Conservation (phyloP, 2,888 invertebrate species). For the Spialia ferax region DNA sequence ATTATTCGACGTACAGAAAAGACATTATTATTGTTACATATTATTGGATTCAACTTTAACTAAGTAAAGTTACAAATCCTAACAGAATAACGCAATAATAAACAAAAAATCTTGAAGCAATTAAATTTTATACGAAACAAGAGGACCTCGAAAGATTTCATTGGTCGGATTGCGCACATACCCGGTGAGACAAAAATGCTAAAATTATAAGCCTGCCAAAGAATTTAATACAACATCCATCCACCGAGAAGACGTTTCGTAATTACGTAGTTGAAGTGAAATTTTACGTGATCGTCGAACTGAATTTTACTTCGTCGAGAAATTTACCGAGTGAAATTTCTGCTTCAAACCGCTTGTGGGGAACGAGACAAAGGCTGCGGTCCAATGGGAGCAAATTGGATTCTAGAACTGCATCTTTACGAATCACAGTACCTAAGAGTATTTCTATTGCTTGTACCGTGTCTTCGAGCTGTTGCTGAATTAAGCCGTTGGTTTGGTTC, state of each 20-base stretch:
- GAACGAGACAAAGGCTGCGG: constrained; percentile 50
- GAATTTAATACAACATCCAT: constrained; percentile 69
- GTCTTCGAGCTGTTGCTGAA: not conserved
- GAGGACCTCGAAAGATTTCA: not conserved
- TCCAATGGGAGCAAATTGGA: constrained; percentile 66
- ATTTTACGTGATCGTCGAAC: constrained; percentile 52
- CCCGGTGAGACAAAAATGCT: constrained; percentile 34
- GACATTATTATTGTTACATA: too few species aligned
- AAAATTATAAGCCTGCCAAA: constrained; percentile 53
- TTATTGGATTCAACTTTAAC: too few species aligned
- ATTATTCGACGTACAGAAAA: too few species aligned
- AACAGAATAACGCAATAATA: too few species aligned
- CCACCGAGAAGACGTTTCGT: constrained; percentile 53
- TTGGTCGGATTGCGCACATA: constrained; percentile 11
- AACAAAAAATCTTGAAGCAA: too few species aligned
- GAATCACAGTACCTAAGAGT: constrained; percentile 35
- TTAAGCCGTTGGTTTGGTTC: not conserved
- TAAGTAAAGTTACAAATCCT: too few species aligned
- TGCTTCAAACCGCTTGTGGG: constrained; percentile 44
- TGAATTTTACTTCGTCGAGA: constrained; percentile 49
- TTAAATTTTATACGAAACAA: constrained; percentile 2
- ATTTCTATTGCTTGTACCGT: constrained; percentile 15
- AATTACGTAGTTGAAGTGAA: constrained; percentile 63
- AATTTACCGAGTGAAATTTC: constrained; percentile 73
- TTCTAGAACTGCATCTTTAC: constrained; percentile 58